These are phyloP conservation scores for Pandemis corylana DNA, from an alignment of 2,888 invertebrate genomes.

Conservation along the genomic window DNA sequence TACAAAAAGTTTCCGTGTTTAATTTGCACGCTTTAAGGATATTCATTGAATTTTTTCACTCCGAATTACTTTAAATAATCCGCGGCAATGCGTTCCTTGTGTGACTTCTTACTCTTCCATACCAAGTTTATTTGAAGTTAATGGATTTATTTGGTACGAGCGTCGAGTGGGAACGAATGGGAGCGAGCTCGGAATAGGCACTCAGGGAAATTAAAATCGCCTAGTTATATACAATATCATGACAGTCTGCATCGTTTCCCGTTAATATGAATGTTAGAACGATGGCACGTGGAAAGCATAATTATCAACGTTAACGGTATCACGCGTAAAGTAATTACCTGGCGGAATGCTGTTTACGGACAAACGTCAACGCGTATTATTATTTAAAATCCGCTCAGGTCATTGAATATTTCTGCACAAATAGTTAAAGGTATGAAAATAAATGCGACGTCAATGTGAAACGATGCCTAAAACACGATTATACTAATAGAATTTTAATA, in stretches of 20 bases:
- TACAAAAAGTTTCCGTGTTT: conserved; percentile 82
- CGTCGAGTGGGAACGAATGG: conserved; percentile 12
- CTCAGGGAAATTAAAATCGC: conserved; percentile 32
- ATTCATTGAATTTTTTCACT: conserved; percentile 79
- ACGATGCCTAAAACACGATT: neutral
- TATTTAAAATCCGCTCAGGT: conserved; percentile 1
- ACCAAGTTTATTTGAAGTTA: conserved; percentile 44
- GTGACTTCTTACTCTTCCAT: conserved; percentile 47
- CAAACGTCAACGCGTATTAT: conserved; percentile 14
- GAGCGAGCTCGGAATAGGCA: conserved; percentile 20
- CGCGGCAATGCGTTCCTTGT: conserved; percentile 65
- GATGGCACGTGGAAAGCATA: conserved; percentile 17
- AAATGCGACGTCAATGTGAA: neutral
- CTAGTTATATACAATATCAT: conserved; percentile 15
- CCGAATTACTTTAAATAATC: conserved; percentile 79
- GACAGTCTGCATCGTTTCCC: conserved; percentile 7
- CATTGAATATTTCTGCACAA: conserved; percentile 4
- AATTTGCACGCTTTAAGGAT: conserved; percentile 81
- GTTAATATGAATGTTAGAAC: conserved; percentile 9
- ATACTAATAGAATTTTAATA: conserved; percentile 6
- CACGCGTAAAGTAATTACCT: conserved; percentile 18
- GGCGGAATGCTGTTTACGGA: conserved; percentile 9
- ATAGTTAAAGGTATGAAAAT: neutral
- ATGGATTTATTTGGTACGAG: conserved; percentile 40
- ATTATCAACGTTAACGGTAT: neutral